phyloP scores from a whole-genome alignment of 2,797 vertebrate genomes.

The Artibeus jamaicensis region DNA sequence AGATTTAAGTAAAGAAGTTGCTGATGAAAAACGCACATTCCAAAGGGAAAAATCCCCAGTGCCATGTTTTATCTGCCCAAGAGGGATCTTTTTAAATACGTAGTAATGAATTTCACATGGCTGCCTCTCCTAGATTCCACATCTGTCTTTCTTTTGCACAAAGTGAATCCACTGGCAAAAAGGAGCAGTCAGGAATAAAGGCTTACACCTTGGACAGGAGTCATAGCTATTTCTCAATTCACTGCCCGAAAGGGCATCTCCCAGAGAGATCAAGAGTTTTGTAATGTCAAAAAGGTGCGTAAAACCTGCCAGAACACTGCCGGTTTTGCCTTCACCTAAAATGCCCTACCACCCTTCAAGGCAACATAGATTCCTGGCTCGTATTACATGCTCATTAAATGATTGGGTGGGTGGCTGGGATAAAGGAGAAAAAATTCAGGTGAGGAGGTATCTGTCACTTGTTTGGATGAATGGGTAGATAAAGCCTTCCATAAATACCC shows the following conservation, averaged over 20 bases:
- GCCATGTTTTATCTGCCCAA: not conserved
- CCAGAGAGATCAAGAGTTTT: not conserved
- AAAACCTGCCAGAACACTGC: not conserved
- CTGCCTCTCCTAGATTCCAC: not conserved
- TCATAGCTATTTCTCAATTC: not conserved
- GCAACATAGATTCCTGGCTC: not conserved
- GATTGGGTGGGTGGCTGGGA: not conserved
- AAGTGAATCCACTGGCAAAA: constrained; percentile 1
- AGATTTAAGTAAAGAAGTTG: not conserved
- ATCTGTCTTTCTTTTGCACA: not conserved
- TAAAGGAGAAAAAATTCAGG: not conserved
- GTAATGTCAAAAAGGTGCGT: not conserved
- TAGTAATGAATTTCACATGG: not conserved
- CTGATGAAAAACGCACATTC: not conserved
- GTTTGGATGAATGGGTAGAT: not conserved
- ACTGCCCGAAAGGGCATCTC: not conserved
- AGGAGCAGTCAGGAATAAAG: not conserved
- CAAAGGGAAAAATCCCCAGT: not conserved
- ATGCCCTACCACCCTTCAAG: not conserved
- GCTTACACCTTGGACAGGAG: not conserved
- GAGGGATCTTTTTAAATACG: constrained; percentile 11
- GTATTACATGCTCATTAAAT: not conserved
- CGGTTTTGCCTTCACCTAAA: not conserved
- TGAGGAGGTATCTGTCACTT: not conserved
- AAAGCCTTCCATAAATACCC: not conserved